Conservation (phyloP, 2,888 invertebrate genomes). For the Dusona sp. region DNA sequence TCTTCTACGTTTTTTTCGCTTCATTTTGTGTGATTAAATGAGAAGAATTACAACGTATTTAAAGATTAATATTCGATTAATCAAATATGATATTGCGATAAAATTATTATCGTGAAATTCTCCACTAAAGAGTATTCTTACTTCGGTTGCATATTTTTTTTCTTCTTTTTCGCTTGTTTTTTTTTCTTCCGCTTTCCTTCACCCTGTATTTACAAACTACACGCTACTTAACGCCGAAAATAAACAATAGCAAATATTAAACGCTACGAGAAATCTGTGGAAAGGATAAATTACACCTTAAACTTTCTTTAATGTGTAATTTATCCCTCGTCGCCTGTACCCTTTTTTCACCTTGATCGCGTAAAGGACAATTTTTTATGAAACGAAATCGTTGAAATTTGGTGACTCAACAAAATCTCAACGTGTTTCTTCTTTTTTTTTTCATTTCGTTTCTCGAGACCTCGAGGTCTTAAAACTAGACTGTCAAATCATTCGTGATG, state of each 20-base stretch:
- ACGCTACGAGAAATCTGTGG: constrained; percentile 38
- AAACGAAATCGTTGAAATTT: background rate
- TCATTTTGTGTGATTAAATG: constrained; percentile 48
- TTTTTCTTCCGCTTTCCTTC: constrained; percentile 25
- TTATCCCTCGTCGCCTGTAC: constrained; percentile 11
- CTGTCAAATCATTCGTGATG: constrained; percentile 49
- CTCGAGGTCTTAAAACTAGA: constrained; percentile 35
- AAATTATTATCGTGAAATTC: constrained; percentile 63
- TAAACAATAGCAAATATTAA: constrained; percentile 60
- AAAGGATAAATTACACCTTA: constrained; percentile 14
- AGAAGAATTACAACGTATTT: constrained; percentile 58
- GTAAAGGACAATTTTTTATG: constrained; percentile 1
- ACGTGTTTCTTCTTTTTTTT: constrained; percentile 1
- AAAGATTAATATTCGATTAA: constrained; percentile 57
- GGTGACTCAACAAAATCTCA: constrained; percentile 14
- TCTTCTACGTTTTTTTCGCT: background rate
- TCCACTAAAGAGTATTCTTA: constrained; percentile 59
- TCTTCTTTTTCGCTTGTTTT: constrained; percentile 16
- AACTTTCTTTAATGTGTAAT: background rate
- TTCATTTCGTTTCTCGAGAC: constrained; percentile 30
- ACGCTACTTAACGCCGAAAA: constrained; percentile 60
- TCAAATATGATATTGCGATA: constrained; percentile 62
- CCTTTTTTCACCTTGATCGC: constrained; percentile 24
- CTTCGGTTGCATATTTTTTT: constrained; percentile 12
- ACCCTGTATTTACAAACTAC: constrained; percentile 66